Conservation (phyloP, 2,797 vertebrate genomes). For the Cuculus canorus region DNA sequence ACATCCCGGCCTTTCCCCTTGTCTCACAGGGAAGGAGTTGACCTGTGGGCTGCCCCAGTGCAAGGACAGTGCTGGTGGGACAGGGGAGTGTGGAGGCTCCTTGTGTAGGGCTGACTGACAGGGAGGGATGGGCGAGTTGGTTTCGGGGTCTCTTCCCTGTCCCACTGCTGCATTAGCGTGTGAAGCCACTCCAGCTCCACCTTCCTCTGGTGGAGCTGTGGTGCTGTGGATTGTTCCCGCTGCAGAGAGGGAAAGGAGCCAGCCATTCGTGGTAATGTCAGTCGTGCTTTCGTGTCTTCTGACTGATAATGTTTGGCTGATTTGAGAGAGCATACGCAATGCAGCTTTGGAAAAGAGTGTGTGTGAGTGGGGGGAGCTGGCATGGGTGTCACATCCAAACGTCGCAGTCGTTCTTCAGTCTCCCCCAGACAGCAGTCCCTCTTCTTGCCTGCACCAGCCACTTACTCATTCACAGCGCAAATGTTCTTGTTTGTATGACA, state of each 20-base stretch:
- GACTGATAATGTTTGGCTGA: not conserved
- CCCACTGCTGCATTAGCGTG: rapidly evolving
- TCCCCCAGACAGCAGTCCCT: not conserved
- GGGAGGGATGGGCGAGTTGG: rapidly evolving
- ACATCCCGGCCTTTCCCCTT: rapidly evolving
- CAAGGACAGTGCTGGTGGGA: not conserved
- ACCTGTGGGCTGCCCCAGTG: rapidly evolving
- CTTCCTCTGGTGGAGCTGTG: not conserved
- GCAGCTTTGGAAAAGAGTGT: not conserved
- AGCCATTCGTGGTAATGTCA: not conserved
- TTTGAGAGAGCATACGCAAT: not conserved
- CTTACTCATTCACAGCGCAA: slow-evolving; percentile 29
- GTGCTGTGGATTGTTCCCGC: not conserved
- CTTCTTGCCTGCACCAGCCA: not conserved
- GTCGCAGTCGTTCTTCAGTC: not conserved
- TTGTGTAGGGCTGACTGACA: not conserved
- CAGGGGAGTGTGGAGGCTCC: not conserved
- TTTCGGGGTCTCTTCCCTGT: not conserved
- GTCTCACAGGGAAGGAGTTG: rapidly evolving
- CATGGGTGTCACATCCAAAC: not conserved
- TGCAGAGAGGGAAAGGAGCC: not conserved
- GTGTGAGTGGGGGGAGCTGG: not conserved
- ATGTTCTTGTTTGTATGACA: slow-evolving; percentile 42
- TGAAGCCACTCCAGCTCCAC: not conserved
- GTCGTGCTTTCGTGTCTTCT: not conserved